These are phyloP conservation scores for Caradrina clavipalpis DNA, from an alignment of 2,888 invertebrate genomes.

Conservation along the genomic window DNA sequence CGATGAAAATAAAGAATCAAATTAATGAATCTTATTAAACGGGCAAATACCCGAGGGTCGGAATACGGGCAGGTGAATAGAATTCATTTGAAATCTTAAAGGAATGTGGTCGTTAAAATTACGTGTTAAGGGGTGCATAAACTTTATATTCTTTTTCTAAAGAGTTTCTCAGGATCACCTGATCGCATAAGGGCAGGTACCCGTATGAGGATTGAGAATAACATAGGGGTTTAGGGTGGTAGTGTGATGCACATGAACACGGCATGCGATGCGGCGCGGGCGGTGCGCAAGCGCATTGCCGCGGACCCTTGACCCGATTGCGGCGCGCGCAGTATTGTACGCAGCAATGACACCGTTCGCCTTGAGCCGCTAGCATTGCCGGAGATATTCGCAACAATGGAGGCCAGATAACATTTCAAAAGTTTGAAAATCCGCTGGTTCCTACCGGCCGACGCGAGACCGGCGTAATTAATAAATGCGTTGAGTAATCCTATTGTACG, in stretches of 20 bases:
- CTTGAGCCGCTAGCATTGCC: slow-evolving; percentile 90
- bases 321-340: slow-evolving; percentile 86
- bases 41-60: slow-evolving; percentile 72
- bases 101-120: slow-evolving; percentile 80
- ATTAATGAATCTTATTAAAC: slow-evolving; percentile 76
- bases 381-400: slow-evolving; percentile 91
- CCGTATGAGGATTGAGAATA: slow-evolving; percentile 68
- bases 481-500: slow-evolving; percentile 80
- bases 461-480: slow-evolving; percentile 82
- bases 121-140: slow-evolving; percentile 82
- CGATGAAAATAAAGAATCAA: slow-evolving; percentile 66
- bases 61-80: slow-evolving; percentile 85
- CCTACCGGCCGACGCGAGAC: slow-evolving; percentile 78
- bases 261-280: slow-evolving; percentile 39
- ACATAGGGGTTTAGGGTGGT: slow-evolving; percentile 61
- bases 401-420: slow-evolving; percentile 91
- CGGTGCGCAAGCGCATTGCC: slow-evolving; percentile 74
- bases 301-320: slow-evolving; percentile 89
- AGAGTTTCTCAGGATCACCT: slow-evolving; percentile 79
- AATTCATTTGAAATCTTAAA: slow-evolving; percentile 75
- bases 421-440: slow-evolving; percentile 89
- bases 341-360: slow-evolving; percentile 90
- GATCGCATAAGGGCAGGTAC: slow-evolving; percentile 85
- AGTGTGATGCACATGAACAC: slow-evolving; percentile 42
- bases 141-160: slow-evolving; percentile 64